Evolutionary conservation across 2,113 vertebrate species (phyloP).

Genomic region (Alouatta palliata): DNA sequence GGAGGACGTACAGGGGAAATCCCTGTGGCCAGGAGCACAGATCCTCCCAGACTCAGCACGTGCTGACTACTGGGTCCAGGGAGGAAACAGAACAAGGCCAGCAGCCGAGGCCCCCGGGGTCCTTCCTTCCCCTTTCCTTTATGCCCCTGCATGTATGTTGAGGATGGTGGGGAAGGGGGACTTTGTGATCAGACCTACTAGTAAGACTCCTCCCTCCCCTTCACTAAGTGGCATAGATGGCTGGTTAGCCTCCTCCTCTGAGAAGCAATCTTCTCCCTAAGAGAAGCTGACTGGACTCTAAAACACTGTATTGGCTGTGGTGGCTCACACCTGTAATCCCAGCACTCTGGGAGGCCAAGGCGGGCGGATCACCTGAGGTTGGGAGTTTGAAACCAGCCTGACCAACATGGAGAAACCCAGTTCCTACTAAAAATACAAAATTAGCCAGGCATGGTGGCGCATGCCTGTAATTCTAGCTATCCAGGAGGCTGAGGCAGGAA

Average conservation of each 20-base stretch:
- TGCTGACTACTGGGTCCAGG: neutral
- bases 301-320: neutral
- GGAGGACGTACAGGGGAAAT: neutral
- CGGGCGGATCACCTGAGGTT: too few species aligned
- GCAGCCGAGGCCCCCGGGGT: neutral
- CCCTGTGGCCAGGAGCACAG: neutral
- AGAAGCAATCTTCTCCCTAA: neutral
- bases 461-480: too few species aligned
- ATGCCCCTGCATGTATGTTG: neutral
- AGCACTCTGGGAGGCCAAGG: too few species aligned
- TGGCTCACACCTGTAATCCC: too few species aligned
- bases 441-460: too few species aligned
- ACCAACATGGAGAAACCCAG: too few species aligned
- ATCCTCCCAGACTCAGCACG: neutral
- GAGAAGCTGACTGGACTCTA: neutral
- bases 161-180: rapidly evolving
- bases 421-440: too few species aligned
- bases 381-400: too few species aligned
- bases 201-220: neutral
- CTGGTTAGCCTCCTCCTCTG: neutral
- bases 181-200: neutral
- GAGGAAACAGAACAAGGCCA: neutral
- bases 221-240: neutral
- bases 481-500: too few species aligned
- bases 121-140: neutral